Conservation (phyloP, 1,140 invertebrate genomes). For the Medauroidea extradentata region DNA sequence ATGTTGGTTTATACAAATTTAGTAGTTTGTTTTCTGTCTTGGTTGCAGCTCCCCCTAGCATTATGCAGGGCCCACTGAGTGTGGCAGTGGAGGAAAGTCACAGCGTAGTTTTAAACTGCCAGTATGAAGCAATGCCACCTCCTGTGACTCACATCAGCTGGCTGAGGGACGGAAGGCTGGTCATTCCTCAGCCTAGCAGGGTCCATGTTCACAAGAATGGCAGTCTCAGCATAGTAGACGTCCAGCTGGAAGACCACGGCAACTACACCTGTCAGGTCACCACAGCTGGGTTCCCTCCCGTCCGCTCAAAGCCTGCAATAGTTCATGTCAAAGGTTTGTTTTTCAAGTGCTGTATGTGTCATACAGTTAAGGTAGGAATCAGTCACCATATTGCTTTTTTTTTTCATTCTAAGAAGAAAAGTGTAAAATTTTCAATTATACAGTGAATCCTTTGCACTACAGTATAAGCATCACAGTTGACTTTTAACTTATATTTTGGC, state of each 20-base stretch:
- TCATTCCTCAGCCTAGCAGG: constrained; percentile 42
- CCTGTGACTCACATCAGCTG: constrained; percentile 63
- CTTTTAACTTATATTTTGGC: too few relatives aligned
- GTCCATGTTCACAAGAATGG: constrained; percentile 52
- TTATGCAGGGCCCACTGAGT: constrained; percentile 45
- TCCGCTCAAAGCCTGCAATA: constrained; percentile 53
- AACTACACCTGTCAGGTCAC: constrained; percentile 63
- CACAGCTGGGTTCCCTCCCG: constrained; percentile 57
- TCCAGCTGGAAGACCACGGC: constrained; percentile 57
- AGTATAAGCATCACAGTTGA: too few relatives aligned
- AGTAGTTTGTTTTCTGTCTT: too few relatives aligned
- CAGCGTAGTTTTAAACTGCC: constrained; percentile 57
- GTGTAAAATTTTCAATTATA: too few relatives aligned
- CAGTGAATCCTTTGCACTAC: too few relatives aligned
- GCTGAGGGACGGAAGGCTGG: constrained; percentile 61
- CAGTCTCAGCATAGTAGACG: constrained; percentile 55
- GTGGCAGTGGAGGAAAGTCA: constrained; percentile 63
- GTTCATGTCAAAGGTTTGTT: constrained; percentile 57
- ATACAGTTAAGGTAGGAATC: too few relatives aligned
- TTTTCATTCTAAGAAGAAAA: too few relatives aligned
- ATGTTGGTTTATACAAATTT: too few relatives aligned
- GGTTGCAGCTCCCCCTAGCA: constrained; percentile 7
- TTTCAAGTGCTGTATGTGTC: too few relatives aligned
- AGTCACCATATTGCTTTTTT: too few relatives aligned
- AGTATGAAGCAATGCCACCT: constrained; percentile 54